A percentile compares a stretch with the other conserved stretches of the same genome.
These are phyloP conservation scores for Thysanoteuthis rhombus DNA, from an alignment of 2,888 invertebrate genomes.

Conservation along the genomic window DNA sequence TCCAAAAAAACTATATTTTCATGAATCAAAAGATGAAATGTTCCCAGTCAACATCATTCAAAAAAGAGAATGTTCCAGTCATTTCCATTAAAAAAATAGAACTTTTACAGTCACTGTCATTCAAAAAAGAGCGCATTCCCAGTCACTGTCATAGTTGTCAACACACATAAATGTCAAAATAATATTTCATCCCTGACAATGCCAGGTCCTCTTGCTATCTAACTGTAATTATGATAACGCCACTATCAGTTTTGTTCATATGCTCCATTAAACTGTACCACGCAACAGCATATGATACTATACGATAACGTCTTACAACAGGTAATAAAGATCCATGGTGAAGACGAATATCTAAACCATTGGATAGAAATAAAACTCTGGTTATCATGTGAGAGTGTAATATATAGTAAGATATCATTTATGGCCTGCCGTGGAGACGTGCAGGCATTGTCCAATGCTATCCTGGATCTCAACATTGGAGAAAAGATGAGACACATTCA, in stretches of 20 bases:
- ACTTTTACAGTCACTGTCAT: too few relatives aligned
- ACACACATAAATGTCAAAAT: too few relatives aligned
- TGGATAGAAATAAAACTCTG: neutral
- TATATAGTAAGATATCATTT: neutral
- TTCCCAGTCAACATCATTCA: too few relatives aligned
- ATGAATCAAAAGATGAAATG: too few relatives aligned
- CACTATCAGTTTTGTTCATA: neutral
- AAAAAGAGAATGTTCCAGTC: too few relatives aligned
- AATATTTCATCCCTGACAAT: neutral
- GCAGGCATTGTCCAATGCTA: neutral
- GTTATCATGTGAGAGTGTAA: neutral
- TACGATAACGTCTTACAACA: neutral
- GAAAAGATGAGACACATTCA: neutral
- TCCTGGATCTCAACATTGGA: neutral
- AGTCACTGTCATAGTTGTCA: too few relatives aligned
- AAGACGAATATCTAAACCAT: neutral
- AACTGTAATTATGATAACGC: neutral
- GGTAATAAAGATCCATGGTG: neutral
- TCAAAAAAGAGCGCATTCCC: too few relatives aligned
- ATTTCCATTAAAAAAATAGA: too few relatives aligned
- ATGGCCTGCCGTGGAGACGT: neutral
- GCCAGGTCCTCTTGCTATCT: neutral
- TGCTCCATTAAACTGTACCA: neutral
- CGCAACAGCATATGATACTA: neutral
- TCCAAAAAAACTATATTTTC: too few relatives aligned